Evolutionary conservation across 2,888 invertebrate species (phyloP), one percentile per base, ranked within the genome.

Genomic region (Ophion obscuratus): DNA sequence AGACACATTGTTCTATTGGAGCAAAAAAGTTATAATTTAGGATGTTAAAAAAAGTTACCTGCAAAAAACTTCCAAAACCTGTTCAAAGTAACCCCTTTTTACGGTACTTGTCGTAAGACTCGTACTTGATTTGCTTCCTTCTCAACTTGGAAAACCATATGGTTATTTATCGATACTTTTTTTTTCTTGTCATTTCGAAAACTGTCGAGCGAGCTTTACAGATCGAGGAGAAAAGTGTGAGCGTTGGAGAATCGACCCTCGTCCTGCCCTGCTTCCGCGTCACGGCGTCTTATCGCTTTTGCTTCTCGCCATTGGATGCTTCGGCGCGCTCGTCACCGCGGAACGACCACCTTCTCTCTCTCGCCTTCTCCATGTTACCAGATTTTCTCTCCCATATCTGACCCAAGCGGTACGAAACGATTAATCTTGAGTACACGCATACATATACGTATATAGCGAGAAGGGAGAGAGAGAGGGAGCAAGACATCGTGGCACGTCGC

Each of bases 391-490:
- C 71, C 40, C 67, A 31, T 24, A 61, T 62, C 83, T 64, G 80
- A 83, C 80, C 85, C 73, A 17, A 67, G 83, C 62, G 67, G 47
- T 71, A 82, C 73, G 74, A 70, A 87, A 86, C 86, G 88, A 88
- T 88, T 88, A 88, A 88, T 88, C 88, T 88, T 83, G 61, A 53
- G 80, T 73, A 80, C 66, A 71, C 7, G 14, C 59, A 17, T 17
- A 70, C 17, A 70, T 44, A 40, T 66, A 53, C 66, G 57, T 53
- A 31, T 71, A 61, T 59, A n/a, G 9, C 24, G 17, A 20, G 36
- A 61, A 14, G 47, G 0, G 14, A 14, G 47, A 47, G 47, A 47
- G 14, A 10, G 47, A 14, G 47, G 47, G 17, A 80, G 76, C 71
- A 76, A 76, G 83, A 83, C 80, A 83, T 57, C 76, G 73, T 57